phyloP scores from a whole-genome alignment of 1,140 invertebrate genomes.

The Trachymyrmex septentrionalis region DNA sequence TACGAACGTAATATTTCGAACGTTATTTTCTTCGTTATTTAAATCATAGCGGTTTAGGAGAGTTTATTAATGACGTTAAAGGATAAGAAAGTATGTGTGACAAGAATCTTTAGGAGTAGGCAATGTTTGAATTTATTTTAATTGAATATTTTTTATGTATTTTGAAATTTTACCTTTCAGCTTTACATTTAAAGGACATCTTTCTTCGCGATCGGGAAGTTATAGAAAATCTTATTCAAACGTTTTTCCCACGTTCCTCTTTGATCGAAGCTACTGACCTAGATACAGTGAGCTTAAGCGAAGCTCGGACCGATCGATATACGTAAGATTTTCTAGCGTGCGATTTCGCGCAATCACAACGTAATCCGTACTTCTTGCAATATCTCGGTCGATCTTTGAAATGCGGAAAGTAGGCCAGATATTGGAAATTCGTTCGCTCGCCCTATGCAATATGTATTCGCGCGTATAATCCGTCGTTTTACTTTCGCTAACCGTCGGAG shows the following conservation, averaged over 20 bases:
- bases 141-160: neutral
- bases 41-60: neutral
- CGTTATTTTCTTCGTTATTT: neutral
- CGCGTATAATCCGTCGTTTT: constrained; percentile 42
- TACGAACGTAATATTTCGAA: no score
- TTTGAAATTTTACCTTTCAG: neutral
- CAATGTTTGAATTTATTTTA: constrained; percentile 5
- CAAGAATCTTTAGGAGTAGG: neutral
- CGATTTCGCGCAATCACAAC: constrained; percentile 66
- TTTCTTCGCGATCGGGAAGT: neutral
- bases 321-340: constrained; percentile 58
- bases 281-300: constrained; percentile 45
- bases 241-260: neutral
- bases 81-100: neutral
- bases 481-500: constrained; percentile 43
- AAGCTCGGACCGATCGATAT: constrained; percentile 22
- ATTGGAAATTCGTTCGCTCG: constrained; percentile 38
- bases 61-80: neutral
- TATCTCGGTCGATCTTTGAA: constrained; percentile 24
- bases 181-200: neutral
- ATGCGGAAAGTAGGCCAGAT: constrained; percentile 24
- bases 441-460: constrained; percentile 39
- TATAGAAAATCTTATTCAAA: neutral
- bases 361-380: constrained; percentile 58
- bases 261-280: constrained; percentile 35